Percentiles rank a stretch among this genome's conserved stretches.
Conservation (phyloP, 2,888 invertebrate genomes). For the Automeris io region DNA sequence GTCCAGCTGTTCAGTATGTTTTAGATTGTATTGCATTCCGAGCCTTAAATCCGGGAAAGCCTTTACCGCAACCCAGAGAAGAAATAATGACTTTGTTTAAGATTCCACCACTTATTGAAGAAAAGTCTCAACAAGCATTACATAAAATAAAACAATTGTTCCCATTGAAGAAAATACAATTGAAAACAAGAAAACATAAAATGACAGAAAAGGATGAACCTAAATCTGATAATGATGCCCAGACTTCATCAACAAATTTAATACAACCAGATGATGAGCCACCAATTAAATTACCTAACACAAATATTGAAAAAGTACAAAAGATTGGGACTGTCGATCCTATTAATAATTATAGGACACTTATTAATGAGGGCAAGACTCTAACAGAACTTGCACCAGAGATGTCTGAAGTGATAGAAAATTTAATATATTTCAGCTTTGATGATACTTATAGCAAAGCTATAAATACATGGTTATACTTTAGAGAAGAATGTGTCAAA, state of each 20-base stretch:
- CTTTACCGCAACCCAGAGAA: conserved; percentile 69
- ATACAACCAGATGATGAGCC: conserved; percentile 21
- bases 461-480: conserved; percentile 44
- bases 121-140: conserved; percentile 58
- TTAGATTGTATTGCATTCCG: conserved; percentile 76
- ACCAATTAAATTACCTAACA: conserved; percentile 37
- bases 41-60: conserved; percentile 77
- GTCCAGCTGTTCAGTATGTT: conserved; percentile 71
- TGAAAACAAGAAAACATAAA: conserved; percentile 38
- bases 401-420: conserved; percentile 57
- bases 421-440: conserved; percentile 49
- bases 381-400: conserved; percentile 39
- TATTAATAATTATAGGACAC: conserved; percentile 74
- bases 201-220: conserved; percentile 21
- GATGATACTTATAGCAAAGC: conserved; percentile 55
- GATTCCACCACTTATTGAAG: conserved; percentile 65
- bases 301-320: conserved; percentile 22
- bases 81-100: conserved; percentile 68
- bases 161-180: conserved; percentile 58
- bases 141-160: conserved; percentile 68
- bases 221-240: conserved; percentile 16
- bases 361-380: conserved; percentile 54
- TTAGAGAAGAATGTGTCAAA: conserved; percentile 52
- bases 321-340: conserved; percentile 79
- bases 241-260: conserved; percentile 9